These are phyloP conservation scores for Pandemis cinnamomeana DNA, from an alignment of 2,888 invertebrate species.

Conservation along the genomic window DNA sequence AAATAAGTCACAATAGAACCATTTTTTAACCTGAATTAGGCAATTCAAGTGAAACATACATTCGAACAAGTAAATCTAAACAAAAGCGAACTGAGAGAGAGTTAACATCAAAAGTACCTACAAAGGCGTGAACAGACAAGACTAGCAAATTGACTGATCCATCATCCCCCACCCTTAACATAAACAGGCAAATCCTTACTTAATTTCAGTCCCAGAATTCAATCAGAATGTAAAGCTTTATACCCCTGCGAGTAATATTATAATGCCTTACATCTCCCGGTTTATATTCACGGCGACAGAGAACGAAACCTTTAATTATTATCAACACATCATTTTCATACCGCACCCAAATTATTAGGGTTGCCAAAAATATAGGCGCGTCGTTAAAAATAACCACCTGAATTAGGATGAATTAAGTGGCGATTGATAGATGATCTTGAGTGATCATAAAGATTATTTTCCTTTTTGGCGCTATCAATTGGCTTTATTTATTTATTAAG, in stretches of 20 bases:
- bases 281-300: constrained; percentile 70
- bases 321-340: constrained; percentile 84
- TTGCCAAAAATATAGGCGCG: constrained; percentile 53
- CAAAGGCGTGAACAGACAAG: constrained; percentile 70
- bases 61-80: not conserved
- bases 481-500: not conserved
- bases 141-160: constrained; percentile 79
- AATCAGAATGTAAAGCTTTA: constrained; percentile 82
- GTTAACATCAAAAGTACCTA: constrained; percentile 55
- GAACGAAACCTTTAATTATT: constrained; percentile 83
- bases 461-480: not conserved
- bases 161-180: constrained; percentile 74
- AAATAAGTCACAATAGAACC: too few relatives aligned
- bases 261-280: constrained; percentile 80
- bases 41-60: not conserved
- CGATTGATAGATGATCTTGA: not conserved
- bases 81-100: constrained; percentile 44
- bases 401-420: constrained; percentile 1
- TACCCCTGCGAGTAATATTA: constrained; percentile 80
- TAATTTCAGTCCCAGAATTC: constrained; percentile 84
- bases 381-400: constrained; percentile 25
- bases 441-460: not conserved
- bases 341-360: constrained; percentile 72
- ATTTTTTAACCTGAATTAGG: not conserved
- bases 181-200: constrained; percentile 84